phyloP scores from a whole-genome alignment of 2,888 invertebrate genomes.

The Proisotoma minuta region DNA sequence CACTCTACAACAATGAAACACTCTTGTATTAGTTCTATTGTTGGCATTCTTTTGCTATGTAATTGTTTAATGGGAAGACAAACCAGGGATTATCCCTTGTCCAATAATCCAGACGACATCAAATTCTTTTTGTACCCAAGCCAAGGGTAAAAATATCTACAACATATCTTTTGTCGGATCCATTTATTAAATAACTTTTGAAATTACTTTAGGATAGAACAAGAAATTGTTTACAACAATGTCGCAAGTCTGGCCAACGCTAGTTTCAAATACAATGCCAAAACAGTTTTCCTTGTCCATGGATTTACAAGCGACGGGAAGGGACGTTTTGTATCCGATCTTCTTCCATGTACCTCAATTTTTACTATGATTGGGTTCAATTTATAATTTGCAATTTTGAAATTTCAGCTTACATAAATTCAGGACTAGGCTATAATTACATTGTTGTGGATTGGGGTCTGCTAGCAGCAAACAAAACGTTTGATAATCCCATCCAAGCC shows the following conservation, averaged over 20 bases:
- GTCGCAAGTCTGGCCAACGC: not conserved
- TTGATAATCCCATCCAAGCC: not conserved
- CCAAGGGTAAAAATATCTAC: not conserved
- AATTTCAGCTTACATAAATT: conserved; percentile 7
- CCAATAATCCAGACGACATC: not conserved
- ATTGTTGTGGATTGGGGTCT: conserved; percentile 15
- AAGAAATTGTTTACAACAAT: not conserved
- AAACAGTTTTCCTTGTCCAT: not conserved
- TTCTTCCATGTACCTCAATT: not conserved
- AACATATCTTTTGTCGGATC: not conserved
- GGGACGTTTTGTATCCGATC: not conserved
- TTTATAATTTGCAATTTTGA: too few relatives aligned
- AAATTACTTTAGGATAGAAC: too few relatives aligned
- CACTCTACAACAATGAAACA: too few relatives aligned
- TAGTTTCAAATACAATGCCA: not conserved
- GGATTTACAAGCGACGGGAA: not conserved
- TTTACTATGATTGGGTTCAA: not conserved
- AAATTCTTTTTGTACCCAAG: not conserved
- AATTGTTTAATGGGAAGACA: too few relatives aligned
- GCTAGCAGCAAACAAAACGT: conserved; percentile 1
- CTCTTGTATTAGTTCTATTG: too few relatives aligned
- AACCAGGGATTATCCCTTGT: not conserved
- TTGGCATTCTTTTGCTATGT: too few relatives aligned
- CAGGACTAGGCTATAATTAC: conserved; percentile 6
- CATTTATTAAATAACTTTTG: not conserved